These are phyloP conservation scores for Drosophila dunni DNA, from an alignment of 1,140 invertebrate genomes.

Conservation along the genomic window DNA sequence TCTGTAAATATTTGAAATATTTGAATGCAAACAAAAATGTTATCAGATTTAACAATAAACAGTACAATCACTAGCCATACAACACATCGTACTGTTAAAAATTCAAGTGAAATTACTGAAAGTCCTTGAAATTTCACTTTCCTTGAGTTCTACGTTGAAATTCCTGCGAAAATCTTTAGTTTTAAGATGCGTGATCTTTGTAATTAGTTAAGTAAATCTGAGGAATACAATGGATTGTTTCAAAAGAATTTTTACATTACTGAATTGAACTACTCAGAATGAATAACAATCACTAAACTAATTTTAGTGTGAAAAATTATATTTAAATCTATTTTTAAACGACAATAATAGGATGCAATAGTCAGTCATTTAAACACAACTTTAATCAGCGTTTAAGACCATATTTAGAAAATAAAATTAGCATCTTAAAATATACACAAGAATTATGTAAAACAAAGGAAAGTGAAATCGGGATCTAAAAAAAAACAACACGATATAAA, in stretches of 20 bases:
- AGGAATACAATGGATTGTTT: too few species aligned
- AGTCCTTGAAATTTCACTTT: too few species aligned
- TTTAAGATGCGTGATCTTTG: too few species aligned
- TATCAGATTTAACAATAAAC: not conserved
- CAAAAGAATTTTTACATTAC: too few species aligned
- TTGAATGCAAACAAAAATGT: constrained; percentile 4
- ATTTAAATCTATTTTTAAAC: too few species aligned
- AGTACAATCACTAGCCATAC: not conserved
- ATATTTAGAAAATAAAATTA: not conserved
- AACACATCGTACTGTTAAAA: too few species aligned
- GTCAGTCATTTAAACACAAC: not conserved
- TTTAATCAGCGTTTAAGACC: not conserved
- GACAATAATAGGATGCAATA: not conserved
- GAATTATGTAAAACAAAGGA: constrained; percentile 16
- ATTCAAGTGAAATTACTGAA: too few species aligned
- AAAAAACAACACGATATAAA: not conserved
- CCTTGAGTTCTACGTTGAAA: too few species aligned
- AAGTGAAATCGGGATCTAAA: not conserved
- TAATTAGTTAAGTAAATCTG: too few species aligned
- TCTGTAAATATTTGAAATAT: not conserved
- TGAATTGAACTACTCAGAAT: too few species aligned
- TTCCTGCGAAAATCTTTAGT: too few species aligned
- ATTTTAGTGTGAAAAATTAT: too few species aligned
- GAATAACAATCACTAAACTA: not conserved
- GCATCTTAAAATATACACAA: not conserved